phyloP scores from a whole-genome alignment of 1,140 invertebrate species.

The Pteromalus puparum region DNA sequence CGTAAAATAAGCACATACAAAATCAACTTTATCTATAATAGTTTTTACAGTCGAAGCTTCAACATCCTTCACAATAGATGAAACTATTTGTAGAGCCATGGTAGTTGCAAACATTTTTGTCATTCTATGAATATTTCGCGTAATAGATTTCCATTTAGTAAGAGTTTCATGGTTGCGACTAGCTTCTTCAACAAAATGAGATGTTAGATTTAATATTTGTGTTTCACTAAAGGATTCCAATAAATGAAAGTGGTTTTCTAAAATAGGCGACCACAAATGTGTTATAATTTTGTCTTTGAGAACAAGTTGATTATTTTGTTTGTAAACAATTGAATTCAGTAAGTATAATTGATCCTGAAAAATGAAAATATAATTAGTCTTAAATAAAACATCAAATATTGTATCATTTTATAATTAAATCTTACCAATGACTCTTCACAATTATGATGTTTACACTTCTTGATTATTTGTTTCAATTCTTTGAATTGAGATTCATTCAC shows the following conservation, averaged over 20 bases:
- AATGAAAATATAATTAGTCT: slow-evolving; percentile 24
- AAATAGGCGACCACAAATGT: slow-evolving; percentile 23
- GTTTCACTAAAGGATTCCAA: slow-evolving; percentile 36
- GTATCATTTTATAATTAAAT: slow-evolving; percentile 2
- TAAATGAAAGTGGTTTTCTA: slow-evolving; percentile 45
- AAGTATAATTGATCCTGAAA: slow-evolving; percentile 31
- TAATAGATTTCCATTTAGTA: slow-evolving; percentile 33
- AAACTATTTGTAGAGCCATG: slow-evolving; percentile 23
- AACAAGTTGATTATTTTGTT: not conserved
- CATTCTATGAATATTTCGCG: slow-evolving; percentile 30
- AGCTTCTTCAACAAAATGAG: slow-evolving; percentile 30
- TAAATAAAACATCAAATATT: slow-evolving; percentile 13
- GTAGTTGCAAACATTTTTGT: slow-evolving; percentile 40
- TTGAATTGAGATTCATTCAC: slow-evolving; percentile 37
- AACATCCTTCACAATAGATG: not conserved
- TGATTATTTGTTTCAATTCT: slow-evolving; percentile 22
- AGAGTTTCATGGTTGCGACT: not conserved
- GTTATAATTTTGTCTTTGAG: slow-evolving; percentile 32
- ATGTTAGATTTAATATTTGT: slow-evolving; percentile 38
- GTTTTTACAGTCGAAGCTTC: slow-evolving; percentile 15
- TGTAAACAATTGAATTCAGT: slow-evolving; percentile 14
- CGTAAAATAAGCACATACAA: slow-evolving; percentile 28
- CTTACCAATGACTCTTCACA: slow-evolving; percentile 38
- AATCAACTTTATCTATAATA: slow-evolving; percentile 32
- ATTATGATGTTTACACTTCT: not conserved